These are phyloP conservation scores for Eublepharis macularius DNA, from an alignment of 2,113 vertebrate species.

Conservation along the genomic window DNA sequence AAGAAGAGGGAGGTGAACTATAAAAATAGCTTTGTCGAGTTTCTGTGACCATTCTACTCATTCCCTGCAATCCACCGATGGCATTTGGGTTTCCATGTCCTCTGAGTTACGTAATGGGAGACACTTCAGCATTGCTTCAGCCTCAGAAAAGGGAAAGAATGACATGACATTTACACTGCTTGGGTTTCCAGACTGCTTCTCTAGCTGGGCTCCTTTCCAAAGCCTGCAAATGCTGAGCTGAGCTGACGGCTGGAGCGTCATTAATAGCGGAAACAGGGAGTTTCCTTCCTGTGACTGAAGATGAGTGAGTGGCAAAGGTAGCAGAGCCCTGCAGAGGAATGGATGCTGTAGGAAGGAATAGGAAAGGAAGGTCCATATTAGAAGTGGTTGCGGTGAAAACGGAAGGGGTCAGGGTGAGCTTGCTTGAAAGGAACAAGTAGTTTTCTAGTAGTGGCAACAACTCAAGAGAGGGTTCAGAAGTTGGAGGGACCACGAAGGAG, in stretches of 20 bases:
- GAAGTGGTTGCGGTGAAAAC: neutral
- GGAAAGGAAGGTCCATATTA: neutral
- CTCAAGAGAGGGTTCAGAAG: neutral
- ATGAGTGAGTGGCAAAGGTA: rapidly evolving
- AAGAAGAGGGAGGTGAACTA: neutral
- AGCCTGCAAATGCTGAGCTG: neutral
- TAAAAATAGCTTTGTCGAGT: conserved; percentile 58
- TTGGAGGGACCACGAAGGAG: neutral
- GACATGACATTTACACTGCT: conserved; percentile 25
- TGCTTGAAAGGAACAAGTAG: neutral
- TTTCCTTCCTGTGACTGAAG: neutral
- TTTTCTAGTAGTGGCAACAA: neutral
- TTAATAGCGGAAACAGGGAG: neutral
- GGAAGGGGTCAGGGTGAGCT: neutral
- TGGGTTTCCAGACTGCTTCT: neutral
- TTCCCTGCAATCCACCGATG: neutral
- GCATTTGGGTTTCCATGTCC: conserved; percentile 32
- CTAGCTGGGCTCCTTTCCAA: conserved; percentile 32
- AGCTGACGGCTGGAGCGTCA: neutral
- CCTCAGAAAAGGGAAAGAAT: conserved; percentile 34
- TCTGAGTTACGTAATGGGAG: conserved; percentile 57
- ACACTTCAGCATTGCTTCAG: neutral
- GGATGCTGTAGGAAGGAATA: neutral
- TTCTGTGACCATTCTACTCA: conserved; percentile 49
- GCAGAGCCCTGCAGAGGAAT: rapidly evolving